Conservation (phyloP, 2,113 vertebrate species). For the Myiopsitta monachus region DNA sequence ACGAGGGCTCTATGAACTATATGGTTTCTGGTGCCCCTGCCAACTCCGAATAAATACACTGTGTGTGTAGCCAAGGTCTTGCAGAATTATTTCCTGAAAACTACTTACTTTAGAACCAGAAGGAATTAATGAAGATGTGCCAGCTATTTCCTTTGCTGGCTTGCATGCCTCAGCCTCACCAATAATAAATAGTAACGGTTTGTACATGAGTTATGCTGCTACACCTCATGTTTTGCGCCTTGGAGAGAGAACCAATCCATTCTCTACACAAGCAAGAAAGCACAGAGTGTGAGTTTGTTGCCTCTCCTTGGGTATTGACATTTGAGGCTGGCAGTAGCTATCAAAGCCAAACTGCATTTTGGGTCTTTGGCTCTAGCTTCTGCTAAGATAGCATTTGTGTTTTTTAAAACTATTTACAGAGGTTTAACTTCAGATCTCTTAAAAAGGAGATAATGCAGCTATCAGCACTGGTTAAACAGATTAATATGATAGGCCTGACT, state of each 20-base stretch:
- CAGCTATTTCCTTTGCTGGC: constrained; percentile 56
- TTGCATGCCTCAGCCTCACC: constrained; percentile 20
- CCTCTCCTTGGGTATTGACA: background rate
- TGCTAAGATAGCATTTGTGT: background rate
- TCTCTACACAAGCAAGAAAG: background rate
- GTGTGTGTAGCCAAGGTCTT: constrained; percentile 57
- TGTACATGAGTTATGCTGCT: constrained; percentile 38
- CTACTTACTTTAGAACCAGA: constrained; percentile 66
- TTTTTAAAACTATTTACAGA: constrained; percentile 8
- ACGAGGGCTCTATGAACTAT: background rate
- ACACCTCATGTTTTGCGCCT: constrained; percentile 24
- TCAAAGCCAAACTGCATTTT: background rate
- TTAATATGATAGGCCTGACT: background rate
- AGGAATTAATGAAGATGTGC: constrained; percentile 70
- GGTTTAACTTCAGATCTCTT: background rate
- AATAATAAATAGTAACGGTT: constrained; percentile 54
- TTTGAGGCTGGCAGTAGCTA: background rate
- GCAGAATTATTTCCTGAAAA: constrained; percentile 65
- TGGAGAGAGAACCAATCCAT: background rate
- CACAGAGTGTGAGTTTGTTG: background rate
- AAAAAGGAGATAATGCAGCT: background rate
- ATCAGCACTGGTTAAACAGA: background rate
- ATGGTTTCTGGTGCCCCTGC: constrained; percentile 48
- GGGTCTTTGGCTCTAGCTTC: background rate
- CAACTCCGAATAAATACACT: constrained; percentile 30